Base-by-base conservation (phyloP, 2,797 vertebrate species). In the Salmo trutta region DNA sequence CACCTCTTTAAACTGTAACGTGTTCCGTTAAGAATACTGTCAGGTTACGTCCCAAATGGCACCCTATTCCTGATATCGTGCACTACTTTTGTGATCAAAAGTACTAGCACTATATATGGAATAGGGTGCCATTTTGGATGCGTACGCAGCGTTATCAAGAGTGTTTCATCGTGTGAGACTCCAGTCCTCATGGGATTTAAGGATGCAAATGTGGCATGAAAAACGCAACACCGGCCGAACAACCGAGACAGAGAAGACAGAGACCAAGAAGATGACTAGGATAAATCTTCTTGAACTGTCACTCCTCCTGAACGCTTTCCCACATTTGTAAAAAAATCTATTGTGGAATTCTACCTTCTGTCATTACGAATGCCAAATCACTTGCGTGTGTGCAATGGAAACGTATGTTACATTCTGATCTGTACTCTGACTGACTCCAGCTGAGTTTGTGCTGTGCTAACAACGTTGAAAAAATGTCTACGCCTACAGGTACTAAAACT, bases 291-390 rank as follows among this genome's bases (percentile, higher is more conserved):
- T 47, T 5, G 17, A 17, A 29, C 19, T 68, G 56, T 59, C 87
- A 84, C 74, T 77, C 82, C 80, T 80, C 10, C 41, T 47, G 86
- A 88, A 92, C 83, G 83, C 76, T 90, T 91, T 90, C 86, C 81
- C 90, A 91, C 89, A 91, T 90, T 91, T 88, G 19, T 56, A 86
- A 88, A 83, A 47, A 86, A 59, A 79, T 84, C 72, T 75, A 21
- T 59, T 31, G 78, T 71, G 85, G 86, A 84, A 89, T 87, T 17
- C n/a, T 24, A 14, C 68, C 62, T 73, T 80, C 76, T 75, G 88
- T 81, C 85, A 89, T 79, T 73, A 51, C 74, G 83, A 82, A 89
- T 85, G 79, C 87, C 86, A 69, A 79, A 73, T 74, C 24, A 24
- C 72, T 86, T 82, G 83, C 69, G 71, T 84, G 73, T 83, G 33